Conservation (phyloP, 2,113 vertebrate species). For the Zootoca vivipara region DNA sequence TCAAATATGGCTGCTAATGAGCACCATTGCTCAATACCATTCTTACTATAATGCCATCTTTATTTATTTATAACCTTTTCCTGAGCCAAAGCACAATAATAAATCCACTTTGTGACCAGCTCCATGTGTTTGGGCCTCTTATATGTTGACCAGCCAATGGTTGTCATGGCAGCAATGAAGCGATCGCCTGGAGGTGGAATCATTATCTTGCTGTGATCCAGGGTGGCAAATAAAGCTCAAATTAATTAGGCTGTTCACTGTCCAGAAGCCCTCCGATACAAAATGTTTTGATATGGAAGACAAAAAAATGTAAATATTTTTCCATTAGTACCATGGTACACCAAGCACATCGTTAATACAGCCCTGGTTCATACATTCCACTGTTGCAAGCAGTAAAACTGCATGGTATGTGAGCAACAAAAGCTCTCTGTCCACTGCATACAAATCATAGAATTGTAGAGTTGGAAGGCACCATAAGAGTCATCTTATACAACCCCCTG, state of each 20-base stretch:
- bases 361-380: not conserved
- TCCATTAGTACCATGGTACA: not conserved
- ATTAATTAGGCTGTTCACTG: not conserved
- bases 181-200: not conserved
- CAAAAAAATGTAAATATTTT: not conserved
- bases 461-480: no score
- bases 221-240: not conserved
- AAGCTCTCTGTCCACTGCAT: not conserved
- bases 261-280: not conserved
- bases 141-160: not conserved
- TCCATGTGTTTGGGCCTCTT: not conserved
- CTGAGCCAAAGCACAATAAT: not conserved
- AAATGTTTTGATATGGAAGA: not conserved
- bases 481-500: no score
- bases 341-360: not conserved
- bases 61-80: not conserved
- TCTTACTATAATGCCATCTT: not conserved
- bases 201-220: no score
- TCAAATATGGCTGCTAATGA: not conserved
- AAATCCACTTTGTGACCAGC: not conserved
- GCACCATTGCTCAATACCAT: not conserved
- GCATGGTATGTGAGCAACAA: not conserved
- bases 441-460: not conserved
- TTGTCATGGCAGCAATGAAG: conserved; percentile 2
- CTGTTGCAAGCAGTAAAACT: not conserved